A percentile compares a stretch with the other conserved stretches of the same genome.
These are phyloP conservation scores for Dipodomys stephensi DNA, from an alignment of 2,113 vertebrate species.

Conservation along the genomic window DNA sequence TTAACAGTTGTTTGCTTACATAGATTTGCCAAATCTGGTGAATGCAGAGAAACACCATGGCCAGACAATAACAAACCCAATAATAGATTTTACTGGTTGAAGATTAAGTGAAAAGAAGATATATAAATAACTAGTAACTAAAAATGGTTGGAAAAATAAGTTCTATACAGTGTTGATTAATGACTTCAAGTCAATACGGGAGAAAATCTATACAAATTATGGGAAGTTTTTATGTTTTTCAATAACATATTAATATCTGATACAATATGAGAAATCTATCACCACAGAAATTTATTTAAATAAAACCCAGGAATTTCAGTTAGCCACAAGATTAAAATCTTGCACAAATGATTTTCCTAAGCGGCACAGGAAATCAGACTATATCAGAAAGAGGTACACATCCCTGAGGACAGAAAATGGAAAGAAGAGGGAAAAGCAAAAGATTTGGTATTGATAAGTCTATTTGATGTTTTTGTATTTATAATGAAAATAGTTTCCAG, in stretches of 20 bases:
- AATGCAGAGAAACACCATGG: neutral
- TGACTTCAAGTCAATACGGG: neutral
- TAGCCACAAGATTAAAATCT: constrained; percentile 24
- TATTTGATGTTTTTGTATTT: neutral
- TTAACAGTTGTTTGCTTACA: neutral
- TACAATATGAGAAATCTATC: neutral
- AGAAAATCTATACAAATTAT: neutral
- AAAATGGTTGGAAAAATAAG: neutral
- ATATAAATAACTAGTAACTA: neutral
- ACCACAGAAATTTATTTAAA: neutral
- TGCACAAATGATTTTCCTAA: neutral
- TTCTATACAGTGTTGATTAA: constrained; percentile 34
- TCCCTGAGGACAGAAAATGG: neutral
- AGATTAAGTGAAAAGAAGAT: neutral
- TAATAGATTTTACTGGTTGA: neutral
- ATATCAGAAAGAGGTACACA: neutral
- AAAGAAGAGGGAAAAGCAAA: neutral
- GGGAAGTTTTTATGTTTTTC: constrained; percentile 44
- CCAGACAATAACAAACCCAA: neutral
- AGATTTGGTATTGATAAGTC: neutral
- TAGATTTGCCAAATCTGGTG: neutral
- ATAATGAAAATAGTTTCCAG: neutral
- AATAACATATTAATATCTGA: constrained; percentile 33
- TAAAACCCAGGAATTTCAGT: neutral
- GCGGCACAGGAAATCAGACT: neutral